Conservation (phyloP, 1,140 invertebrate species). For the Bombus consobrinus region DNA sequence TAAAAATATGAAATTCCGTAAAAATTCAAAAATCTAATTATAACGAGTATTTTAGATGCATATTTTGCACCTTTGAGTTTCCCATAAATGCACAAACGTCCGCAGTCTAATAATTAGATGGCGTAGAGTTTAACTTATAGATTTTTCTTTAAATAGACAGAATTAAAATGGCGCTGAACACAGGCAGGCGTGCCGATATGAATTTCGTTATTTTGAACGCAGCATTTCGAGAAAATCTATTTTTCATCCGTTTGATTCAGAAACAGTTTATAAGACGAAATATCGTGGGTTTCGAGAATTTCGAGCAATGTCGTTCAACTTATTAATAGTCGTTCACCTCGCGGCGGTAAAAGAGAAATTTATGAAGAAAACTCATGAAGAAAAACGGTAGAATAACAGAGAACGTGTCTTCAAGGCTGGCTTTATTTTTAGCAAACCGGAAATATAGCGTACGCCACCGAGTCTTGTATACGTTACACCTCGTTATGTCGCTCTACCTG, state of each 20-base stretch:
- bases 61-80: not conserved
- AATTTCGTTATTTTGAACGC: not conserved
- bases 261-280: not conserved
- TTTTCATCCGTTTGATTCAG: not conserved
- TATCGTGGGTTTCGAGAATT: not conserved
- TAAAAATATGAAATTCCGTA: no score
- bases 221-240: not conserved
- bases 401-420: conserved; percentile 44
- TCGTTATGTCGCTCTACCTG: conserved; percentile 28
- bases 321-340: conserved; percentile 42
- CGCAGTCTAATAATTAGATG: not conserved
- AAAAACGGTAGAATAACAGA: conserved; percentile 44
- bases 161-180: not conserved
- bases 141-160: conserved; percentile 2
- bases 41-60: no score
- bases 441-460: conserved; percentile 24
- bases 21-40: no score
- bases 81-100: not conserved
- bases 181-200: not conserved
- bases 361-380: conserved; percentile 26
- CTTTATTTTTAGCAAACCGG: conserved; percentile 56
- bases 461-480: conserved; percentile 1
- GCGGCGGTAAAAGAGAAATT: not conserved
- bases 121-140: not conserved
- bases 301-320: conserved; percentile 25